Evolutionary conservation across 2,113 vertebrate species (phyloP).

Genomic region (Thalassoma bifasciatum): DNA sequence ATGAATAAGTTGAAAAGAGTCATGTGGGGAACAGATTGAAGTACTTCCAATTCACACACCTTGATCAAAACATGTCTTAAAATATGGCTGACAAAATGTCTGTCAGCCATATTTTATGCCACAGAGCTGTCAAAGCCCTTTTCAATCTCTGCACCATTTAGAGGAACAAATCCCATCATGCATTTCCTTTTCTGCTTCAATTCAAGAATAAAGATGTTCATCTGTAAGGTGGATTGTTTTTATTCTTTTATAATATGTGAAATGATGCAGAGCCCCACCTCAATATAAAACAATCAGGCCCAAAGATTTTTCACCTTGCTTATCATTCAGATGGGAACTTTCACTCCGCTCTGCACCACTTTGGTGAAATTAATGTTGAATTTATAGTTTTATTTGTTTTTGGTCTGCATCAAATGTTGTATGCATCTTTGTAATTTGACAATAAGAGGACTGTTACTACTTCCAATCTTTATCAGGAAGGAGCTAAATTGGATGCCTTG

Average conservation of each 20-base stretch:
- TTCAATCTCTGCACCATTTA: neutral
- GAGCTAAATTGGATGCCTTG: slow-evolving; percentile 5
- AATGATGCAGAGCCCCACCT: neutral
- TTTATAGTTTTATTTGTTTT: slow-evolving; percentile 7
- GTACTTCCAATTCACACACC: neutral
- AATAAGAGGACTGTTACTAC: neutral
- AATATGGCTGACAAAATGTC: neutral
- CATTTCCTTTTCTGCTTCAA: neutral
- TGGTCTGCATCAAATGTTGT: neutral
- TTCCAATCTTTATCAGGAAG: neutral
- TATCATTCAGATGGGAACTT: neutral
- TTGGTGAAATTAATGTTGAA: neutral
- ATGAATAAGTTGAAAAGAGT: neutral
- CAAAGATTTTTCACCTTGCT: neutral
- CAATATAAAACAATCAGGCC: neutral
- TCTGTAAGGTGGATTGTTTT: neutral
- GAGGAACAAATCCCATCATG: neutral
- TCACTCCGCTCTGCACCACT: neutral
- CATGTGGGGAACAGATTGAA: neutral
- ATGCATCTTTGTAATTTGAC: neutral
- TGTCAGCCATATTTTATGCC: neutral
- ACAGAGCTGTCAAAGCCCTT: neutral
- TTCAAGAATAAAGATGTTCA: slow-evolving; percentile 1
- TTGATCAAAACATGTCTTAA: neutral
- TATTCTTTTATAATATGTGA: neutral